Base-by-base conservation (phyloP, 1,140 invertebrate species). In the Nasonia vitripennis region DNA sequence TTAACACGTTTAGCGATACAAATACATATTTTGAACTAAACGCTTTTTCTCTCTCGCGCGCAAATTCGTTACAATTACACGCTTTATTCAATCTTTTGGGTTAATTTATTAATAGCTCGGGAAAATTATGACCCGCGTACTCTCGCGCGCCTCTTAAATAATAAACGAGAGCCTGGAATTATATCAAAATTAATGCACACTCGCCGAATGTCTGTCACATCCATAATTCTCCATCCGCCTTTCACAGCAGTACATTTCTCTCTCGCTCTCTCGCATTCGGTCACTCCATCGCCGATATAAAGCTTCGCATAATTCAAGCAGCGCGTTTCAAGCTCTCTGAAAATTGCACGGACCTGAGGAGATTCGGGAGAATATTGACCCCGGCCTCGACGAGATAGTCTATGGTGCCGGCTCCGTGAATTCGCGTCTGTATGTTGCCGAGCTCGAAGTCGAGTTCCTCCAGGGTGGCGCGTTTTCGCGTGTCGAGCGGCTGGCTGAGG, bases 361-460 rank as follows among this genome's bases (percentile, higher is more conserved):
- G 91, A 94, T 98, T 98, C 2, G 97, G 97, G 70, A 97, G 87
- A 86, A 98, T 93, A 90, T 98, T 98, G 0, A 97, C 93, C 2
- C 93, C 94, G 82, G 96, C 95, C 93, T 98, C 97, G 71, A 97
- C 93, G 6, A 96, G 87, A 90, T 97, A 98, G 91, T 98, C 97
- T 20, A 97, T 73, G 0, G 96, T 97, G 62, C 97, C 97, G 0
- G 96, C 95, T 6, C 97, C 97, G 87, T 97, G 92, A 78, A 93
- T 89, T 51, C 92, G 89, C 0, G 97, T 93, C 92, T 97, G 96
- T 87, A 98, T 97, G 89, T 97, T 97, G 23, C 97, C 97, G 87
- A 98, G 90, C 92, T 97, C 96, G 20, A 98, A 91, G 88, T 97
- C 95, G 14, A 98, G 92, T 81, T 96, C 95, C 88, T 96, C 95